These are phyloP conservation scores for Pundamilia nyererei DNA, from an alignment of 2,113 vertebrate genomes.

Conservation along the genomic window DNA sequence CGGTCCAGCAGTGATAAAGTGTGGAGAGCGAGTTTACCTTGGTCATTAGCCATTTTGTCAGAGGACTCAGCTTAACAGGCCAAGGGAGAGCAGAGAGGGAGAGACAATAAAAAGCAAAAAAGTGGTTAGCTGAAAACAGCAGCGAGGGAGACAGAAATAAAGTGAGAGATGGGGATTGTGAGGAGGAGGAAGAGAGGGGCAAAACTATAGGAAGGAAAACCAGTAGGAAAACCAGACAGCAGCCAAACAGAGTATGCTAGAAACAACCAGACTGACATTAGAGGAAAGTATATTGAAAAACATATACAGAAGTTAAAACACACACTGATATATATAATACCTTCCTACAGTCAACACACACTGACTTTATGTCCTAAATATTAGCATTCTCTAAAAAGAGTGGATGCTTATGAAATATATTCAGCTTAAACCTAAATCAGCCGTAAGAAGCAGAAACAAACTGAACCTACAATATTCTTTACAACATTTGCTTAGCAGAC, in stretches of 20 bases:
- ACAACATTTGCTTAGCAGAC: background rate
- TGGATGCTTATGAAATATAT: background rate
- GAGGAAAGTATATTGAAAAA: background rate
- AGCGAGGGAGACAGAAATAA: slow-evolving; percentile 22
- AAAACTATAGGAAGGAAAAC: background rate
- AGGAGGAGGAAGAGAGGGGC: background rate
- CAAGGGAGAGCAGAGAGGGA: slow-evolving; percentile 73
- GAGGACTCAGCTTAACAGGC: slow-evolving; percentile 93
- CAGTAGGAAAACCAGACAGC: background rate
- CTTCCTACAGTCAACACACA: background rate
- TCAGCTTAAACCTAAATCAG: background rate
- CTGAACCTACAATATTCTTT: background rate
- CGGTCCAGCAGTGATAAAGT: slow-evolving; percentile 46
- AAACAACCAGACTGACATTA: background rate
- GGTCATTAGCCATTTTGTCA: slow-evolving; percentile 99
- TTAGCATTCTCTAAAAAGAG: background rate
- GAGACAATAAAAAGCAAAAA: slow-evolving; percentile 82
- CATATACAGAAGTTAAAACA: background rate
- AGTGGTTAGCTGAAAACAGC: slow-evolving; percentile 71
- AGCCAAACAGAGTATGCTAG: background rate
- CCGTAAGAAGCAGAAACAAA: background rate
- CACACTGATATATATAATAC: background rate
- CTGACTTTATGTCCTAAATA: background rate
- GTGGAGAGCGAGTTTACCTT: slow-evolving; percentile 86
- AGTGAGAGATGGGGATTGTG: slow-evolving; percentile 6